Percentiles rank a stretch among this genome's conserved stretches.
These are phyloP conservation scores for Oncorhynchus kisutch DNA, from an alignment of 2,113 vertebrate genomes.

Conservation along the genomic window DNA sequence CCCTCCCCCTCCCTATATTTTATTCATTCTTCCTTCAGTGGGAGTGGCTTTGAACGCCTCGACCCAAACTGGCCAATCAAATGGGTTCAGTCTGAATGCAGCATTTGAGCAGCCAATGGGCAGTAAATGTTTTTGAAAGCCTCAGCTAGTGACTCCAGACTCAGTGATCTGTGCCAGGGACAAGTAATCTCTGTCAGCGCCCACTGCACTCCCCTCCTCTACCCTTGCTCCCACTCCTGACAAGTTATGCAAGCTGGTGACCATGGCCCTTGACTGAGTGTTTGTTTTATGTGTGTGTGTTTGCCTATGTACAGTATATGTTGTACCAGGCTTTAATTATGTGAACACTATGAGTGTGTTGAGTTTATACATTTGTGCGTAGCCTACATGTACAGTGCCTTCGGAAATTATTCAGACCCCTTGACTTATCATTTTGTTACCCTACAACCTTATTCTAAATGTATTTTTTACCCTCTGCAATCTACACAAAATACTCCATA, in stretches of 20 bases:
- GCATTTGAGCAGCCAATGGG: conserved; percentile 59
- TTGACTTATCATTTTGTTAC: no score
- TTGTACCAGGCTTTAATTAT: background rate
- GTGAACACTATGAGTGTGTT: background rate
- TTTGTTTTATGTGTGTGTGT: conserved; percentile 5
- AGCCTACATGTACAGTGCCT: background rate
- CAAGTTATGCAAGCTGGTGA: conserved; percentile 26
- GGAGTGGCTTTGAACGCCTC: conserved; percentile 22
- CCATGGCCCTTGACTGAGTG: background rate
- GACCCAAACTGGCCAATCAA: conserved; percentile 50
- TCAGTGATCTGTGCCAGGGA: conserved; percentile 22
- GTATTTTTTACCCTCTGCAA: no score
- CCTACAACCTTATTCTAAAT: no score
- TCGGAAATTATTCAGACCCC: no score
- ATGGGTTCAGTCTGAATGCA: conserved; percentile 47
- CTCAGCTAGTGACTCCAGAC: conserved; percentile 38
- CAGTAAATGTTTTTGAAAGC: conserved; percentile 18
- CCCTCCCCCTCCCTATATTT: conserved; percentile 13
- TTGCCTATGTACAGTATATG: background rate
- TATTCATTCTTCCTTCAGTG: background rate
- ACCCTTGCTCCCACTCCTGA: background rate
- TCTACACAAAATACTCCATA: no score
- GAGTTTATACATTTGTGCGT: background rate
- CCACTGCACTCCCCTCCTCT: conserved; percentile 16
- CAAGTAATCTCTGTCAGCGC: conserved; percentile 5